Evolutionary conservation across 1,140 invertebrate species (phyloP).

Genomic region (Doryteuthis pealeii): DNA sequence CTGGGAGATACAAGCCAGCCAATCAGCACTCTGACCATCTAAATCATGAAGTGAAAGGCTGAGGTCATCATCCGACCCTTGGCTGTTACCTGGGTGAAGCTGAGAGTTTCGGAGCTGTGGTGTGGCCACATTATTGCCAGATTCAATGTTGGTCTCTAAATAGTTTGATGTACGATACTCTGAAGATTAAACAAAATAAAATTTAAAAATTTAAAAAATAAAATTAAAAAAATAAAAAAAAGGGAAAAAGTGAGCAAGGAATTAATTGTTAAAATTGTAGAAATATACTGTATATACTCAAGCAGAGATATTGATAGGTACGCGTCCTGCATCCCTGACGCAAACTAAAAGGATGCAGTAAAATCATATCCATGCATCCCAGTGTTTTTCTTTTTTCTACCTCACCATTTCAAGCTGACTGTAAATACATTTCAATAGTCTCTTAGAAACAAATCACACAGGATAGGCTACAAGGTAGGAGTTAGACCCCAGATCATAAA

Average conservation of each 20-base stretch:
- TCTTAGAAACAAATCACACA: no score
- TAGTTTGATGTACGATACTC: constrained; percentile 47
- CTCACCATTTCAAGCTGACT: no score
- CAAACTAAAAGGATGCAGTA: no score
- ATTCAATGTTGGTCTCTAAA: constrained; percentile 47
- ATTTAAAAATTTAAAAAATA: neutral
- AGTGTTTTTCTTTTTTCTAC: no score
- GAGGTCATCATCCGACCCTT: constrained; percentile 28
- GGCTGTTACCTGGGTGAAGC: constrained; percentile 29
- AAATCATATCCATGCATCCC: no score
- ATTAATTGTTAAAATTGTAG: constrained; percentile 14
- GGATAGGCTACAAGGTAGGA: no score
- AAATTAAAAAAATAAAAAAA: neutral
- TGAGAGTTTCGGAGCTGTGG: constrained; percentile 45
- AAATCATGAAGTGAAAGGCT: constrained; percentile 22
- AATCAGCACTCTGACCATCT: constrained; percentile 45
- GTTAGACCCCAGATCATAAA: no score
- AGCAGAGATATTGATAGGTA: no score
- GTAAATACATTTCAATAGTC: no score
- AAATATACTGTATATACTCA: no score
- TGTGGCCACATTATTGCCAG: constrained; percentile 48
- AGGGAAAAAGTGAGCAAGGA: constrained; percentile 9
- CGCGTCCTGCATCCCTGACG: no score
- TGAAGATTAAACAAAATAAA: constrained; percentile 12
- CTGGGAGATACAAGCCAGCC: constrained; percentile 64